Conservation (phyloP, 2,888 invertebrate genomes). For the Autographa gamma region DNA sequence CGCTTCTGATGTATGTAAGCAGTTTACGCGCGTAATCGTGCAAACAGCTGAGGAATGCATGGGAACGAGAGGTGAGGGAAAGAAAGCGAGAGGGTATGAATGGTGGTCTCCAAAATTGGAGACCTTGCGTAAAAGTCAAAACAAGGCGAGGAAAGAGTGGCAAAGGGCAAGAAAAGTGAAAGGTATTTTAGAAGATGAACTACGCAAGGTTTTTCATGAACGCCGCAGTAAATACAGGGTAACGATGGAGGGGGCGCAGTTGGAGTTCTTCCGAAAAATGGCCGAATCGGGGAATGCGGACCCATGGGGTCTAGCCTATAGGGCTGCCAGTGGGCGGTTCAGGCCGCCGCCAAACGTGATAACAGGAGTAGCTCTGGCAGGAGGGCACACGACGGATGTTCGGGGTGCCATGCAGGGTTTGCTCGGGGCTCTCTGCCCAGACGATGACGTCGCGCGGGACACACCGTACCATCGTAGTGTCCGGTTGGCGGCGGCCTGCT, state of each 20-base stretch:
- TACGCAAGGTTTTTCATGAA: background rate
- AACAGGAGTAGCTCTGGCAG: no score
- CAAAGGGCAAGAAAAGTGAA: background rate
- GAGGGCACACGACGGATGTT: background rate
- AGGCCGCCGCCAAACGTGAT: no score
- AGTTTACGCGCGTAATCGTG: no score
- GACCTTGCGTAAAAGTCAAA: no score
- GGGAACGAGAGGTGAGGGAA: no score
- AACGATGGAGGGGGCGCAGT: constrained; percentile 23
- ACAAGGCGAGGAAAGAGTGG: no score
- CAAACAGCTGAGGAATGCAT: no score
- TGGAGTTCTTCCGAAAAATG: background rate
- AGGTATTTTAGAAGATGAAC: background rate
- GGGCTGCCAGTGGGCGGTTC: constrained; percentile 25
- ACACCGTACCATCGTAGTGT: constrained; percentile 49
- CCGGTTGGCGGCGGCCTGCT: constrained; percentile 37
- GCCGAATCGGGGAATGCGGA: constrained; percentile 15
- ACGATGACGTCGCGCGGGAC: constrained; percentile 49
- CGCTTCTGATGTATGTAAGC: no score
- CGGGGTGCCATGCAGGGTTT: constrained; percentile 42
- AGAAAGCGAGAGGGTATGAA: no score
- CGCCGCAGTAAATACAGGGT: constrained; percentile 18
- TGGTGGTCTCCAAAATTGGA: no score
- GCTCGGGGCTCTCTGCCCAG: constrained; percentile 56
- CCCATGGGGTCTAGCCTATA: constrained; percentile 55